These are phyloP conservation scores for Pogonus chalceus DNA, from an alignment of 1,140 invertebrate genomes.

Conservation along the genomic window DNA sequence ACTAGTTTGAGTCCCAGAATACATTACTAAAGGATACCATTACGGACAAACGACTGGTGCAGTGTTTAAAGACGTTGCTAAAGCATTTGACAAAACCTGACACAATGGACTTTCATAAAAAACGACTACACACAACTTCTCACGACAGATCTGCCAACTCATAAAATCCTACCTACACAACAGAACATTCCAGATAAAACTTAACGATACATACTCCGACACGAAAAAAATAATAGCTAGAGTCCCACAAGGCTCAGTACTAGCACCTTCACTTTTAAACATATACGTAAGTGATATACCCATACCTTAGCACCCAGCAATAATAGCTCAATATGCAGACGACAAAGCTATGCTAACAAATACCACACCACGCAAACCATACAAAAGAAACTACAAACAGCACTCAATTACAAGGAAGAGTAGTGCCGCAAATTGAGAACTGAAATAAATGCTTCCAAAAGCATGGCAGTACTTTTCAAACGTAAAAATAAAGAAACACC, in stretches of 20 bases:
- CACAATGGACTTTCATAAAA: constrained; percentile 26
- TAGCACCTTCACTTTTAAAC: constrained; percentile 19
- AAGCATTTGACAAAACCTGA: constrained; percentile 31
- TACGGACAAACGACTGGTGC: constrained; percentile 17
- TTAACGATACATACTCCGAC: constrained; percentile 12
- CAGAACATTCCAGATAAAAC: no score
- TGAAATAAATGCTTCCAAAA: constrained; percentile 6
- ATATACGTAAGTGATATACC: constrained; percentile 21
- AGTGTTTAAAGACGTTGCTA: constrained; percentile 26
- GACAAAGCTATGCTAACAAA: constrained; percentile 22
- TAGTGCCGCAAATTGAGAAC: constrained; percentile 7
- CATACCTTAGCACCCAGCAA: constrained; percentile 13
- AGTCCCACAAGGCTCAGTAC: constrained; percentile 23
- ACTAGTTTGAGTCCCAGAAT: no score
- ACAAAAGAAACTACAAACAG: constrained; percentile 3
- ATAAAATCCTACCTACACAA: no score
- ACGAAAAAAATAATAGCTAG: constrained; percentile 18
- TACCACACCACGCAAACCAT: not conserved
- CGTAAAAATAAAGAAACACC: no score
- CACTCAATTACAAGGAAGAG: not conserved
- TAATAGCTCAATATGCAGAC: constrained; percentile 27
- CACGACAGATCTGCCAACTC: constrained; percentile 11
- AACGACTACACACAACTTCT: constrained; percentile 15
- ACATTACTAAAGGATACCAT: constrained; percentile 13
- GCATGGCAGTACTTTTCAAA: no score